A percentile compares a stretch with the other conserved stretches of the same genome.
phyloP scores from a whole-genome alignment of 2,113 vertebrate species.

The Austrofundulus limnaeus region DNA sequence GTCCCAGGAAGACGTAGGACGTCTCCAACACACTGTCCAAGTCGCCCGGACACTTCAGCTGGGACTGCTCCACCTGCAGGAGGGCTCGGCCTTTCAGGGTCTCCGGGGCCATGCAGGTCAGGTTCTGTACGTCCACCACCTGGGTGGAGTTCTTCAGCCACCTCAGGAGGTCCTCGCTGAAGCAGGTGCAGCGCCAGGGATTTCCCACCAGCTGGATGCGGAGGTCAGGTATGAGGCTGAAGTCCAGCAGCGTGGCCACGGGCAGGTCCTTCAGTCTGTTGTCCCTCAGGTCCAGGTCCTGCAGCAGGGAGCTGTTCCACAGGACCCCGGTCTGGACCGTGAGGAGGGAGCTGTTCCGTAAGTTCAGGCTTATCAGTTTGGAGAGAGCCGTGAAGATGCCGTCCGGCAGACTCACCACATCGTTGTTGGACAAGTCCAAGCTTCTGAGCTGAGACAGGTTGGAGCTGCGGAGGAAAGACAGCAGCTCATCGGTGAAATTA shows the following conservation, averaged over 20 bases:
- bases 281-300: slow-evolving; percentile 80
- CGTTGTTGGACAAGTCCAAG: slow-evolving; percentile 86
- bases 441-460: slow-evolving; percentile 71
- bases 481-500: slow-evolving; percentile 55
- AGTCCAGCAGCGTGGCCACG: slow-evolving; percentile 72
- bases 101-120: slow-evolving; percentile 82
- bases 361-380: slow-evolving; percentile 78
- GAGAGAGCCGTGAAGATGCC: slow-evolving; percentile 73
- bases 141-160: slow-evolving; percentile 86
- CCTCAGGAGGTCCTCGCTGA: slow-evolving; percentile 78
- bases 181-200: slow-evolving; percentile 89
- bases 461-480: slow-evolving; percentile 66
- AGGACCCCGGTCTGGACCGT: slow-evolving; percentile 75
- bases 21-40: slow-evolving; percentile 88
- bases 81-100: slow-evolving; percentile 74
- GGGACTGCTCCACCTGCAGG: slow-evolving; percentile 72
- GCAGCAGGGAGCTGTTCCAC: too few relatives aligned
- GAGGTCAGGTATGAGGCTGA: slow-evolving; percentile 71
- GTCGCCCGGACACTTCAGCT: slow-evolving; percentile 72
- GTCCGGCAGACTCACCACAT: slow-evolving; percentile 80
- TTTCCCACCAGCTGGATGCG: slow-evolving; percentile 79
- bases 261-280: slow-evolving; percentile 81
- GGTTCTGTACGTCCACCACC: slow-evolving; percentile 74
- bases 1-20: slow-evolving; percentile 93
- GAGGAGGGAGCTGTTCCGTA: slow-evolving; percentile 88